Evolutionary conservation across 2,888 invertebrate genomes (phyloP).

Genomic region (Panzeria rudis): DNA sequence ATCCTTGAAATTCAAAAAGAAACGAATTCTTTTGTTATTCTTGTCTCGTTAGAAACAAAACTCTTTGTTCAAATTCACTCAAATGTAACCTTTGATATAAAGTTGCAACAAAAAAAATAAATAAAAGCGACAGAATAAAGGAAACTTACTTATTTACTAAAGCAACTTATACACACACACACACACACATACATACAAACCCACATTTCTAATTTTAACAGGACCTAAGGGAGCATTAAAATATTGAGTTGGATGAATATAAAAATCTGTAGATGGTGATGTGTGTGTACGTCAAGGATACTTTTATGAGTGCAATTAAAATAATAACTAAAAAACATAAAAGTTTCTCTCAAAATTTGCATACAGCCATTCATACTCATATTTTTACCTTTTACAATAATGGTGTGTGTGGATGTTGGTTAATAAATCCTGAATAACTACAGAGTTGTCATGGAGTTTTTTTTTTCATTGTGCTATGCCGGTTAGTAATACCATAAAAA

Average conservation of each 20-base stretch:
- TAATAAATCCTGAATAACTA: slow-evolving; percentile 10
- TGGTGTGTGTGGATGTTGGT: too few relatives aligned
- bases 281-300: slow-evolving; percentile 45
- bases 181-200: neutral
- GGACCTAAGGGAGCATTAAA: slow-evolving; percentile 46
- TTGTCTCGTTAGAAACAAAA: slow-evolving; percentile 55
- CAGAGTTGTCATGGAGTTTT: slow-evolving; percentile 38
- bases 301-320: slow-evolving; percentile 22
- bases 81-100: slow-evolving; percentile 61
- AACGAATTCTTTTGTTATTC: slow-evolving; percentile 50
- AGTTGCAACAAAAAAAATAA: slow-evolving; percentile 15
- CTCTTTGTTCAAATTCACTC: slow-evolving; percentile 69
- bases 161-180: slow-evolving; percentile 1
- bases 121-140: slow-evolving; percentile 4
- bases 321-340: neutral
- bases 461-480: neutral
- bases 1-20: slow-evolving; percentile 55
- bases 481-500: neutral
- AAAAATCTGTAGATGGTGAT: neutral
- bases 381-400: neutral
- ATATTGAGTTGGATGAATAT: slow-evolving; percentile 6
- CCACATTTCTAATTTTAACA: slow-evolving; percentile 5
- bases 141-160: slow-evolving; percentile 29
- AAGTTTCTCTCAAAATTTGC: slow-evolving; percentile 10
- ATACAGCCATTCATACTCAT: neutral